These are phyloP conservation scores for Tetraneura akinire DNA, from an alignment of 1,140 invertebrate species.

Conservation along the genomic window DNA sequence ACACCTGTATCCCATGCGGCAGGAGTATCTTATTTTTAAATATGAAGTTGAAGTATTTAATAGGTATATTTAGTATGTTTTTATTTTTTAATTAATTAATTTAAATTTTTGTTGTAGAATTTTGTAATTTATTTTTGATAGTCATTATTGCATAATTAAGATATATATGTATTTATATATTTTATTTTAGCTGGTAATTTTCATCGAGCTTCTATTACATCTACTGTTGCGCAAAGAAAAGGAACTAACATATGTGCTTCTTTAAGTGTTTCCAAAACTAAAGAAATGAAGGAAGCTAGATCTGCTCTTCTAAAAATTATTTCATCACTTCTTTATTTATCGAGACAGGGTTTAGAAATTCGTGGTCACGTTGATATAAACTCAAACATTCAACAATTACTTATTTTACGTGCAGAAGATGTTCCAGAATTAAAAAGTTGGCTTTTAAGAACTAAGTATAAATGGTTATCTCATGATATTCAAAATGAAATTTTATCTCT, in stretches of 20 bases:
- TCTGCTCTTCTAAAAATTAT: slow-evolving; percentile 7
- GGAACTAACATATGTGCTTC: background rate
- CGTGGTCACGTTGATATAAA: slow-evolving; percentile 11
- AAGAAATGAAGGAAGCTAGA: background rate
- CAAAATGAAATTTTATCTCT: slow-evolving; percentile 10
- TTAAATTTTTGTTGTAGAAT: no score
- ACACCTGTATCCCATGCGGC: no score
- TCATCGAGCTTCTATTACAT: background rate
- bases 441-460: slow-evolving; percentile 2
- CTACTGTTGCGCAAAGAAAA: background rate
- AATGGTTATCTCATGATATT: slow-evolving; percentile 16
- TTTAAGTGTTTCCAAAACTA: slow-evolving; percentile 5
- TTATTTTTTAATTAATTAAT: no score
- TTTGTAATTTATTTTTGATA: no score
- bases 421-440: slow-evolving; percentile 1
- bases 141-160: no score
- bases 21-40: no score
- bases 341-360: background rate
- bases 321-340: background rate
- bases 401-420: slow-evolving; percentile 4
- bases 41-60: no score
- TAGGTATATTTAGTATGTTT: no score
- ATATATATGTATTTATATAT: no score
- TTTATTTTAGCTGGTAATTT: background rate
- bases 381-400: slow-evolving; percentile 8